Base-by-base conservation (phyloP, 2,888 invertebrate genomes). In the Pristionchus exspectatus region DNA sequence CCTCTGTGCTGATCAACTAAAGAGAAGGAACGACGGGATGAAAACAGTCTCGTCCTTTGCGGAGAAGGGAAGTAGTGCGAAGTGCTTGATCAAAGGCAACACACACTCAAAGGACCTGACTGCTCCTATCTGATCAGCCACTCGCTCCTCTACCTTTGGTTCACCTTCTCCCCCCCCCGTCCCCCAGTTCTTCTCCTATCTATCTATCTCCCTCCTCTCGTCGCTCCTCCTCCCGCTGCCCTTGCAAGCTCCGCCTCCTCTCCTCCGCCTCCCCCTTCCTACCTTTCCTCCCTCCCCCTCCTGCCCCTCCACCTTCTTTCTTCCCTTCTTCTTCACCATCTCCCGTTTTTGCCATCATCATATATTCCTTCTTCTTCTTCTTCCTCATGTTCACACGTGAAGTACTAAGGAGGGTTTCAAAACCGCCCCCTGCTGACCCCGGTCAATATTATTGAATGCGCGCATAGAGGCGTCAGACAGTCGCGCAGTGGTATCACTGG, bases 111-210 rank as follows among this genome's bases (percentile, higher is more conserved):
- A 27, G 18, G 24, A 21, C n/a, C 59, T 63, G 7, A 14, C 56
- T 30, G 24, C 44, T 33, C 27, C 56, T 85, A 59, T 85, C 85
- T 85, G 63, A 85, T 63, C 66, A 59, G 10, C 30, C 63, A 38
- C 33, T 63, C 59, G 18, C 59, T 63, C 27, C 56, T 38, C 30
- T 54, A 59, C 18, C 9, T 30, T 56, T 44, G 33, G 44, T 84
- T 54, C 66, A 21, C 56, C 85, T 85, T 81, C 81, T 44, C n/a
- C 50, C 7, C n/a, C 21, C 4, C 50, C 81, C n/a, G 50, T 81
- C 50, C 81, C 56, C 85, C 84, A 54, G 59, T 66, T 81, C 81
- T 72, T 72, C 72, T 81, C 50, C 50, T 54, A 81, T 81, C 81
- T 81, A 24, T 81, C 81, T 63, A 33, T 50, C 44, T 72, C 72